Percentiles rank a stretch among this genome's conserved stretches.
Evolutionary conservation across 2,113 vertebrate species (phyloP).

Genomic region (Oreochromis spilurus): DNA sequence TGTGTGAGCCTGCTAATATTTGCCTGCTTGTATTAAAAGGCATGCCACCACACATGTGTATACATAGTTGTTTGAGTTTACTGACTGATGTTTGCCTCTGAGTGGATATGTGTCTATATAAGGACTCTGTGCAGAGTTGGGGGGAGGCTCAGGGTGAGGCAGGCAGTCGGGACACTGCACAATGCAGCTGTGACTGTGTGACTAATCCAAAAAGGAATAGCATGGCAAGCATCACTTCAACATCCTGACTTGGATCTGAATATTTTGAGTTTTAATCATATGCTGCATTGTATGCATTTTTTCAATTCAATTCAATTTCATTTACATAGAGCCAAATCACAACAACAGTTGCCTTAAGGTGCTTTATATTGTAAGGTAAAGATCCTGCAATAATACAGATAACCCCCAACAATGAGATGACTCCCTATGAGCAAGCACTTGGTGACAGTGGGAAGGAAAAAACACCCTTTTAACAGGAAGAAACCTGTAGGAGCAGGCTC

Average conservation of each 20-base stretch:
- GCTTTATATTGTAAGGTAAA: background rate
- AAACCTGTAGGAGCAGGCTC: background rate
- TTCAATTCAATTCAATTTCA: background rate
- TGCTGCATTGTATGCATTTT: background rate
- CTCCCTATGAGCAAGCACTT: background rate
- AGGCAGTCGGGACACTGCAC: background rate
- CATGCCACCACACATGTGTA: background rate
- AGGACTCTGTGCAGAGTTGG: background rate
- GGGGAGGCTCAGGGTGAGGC: background rate
- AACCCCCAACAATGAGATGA: background rate
- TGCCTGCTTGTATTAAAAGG: background rate
- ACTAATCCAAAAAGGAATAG: background rate
- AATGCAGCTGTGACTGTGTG: background rate
- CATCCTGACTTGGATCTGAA: background rate
- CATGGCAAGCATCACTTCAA: background rate
- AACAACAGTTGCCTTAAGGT: background rate
- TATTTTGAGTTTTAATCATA: background rate
- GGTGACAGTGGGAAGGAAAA: background rate
- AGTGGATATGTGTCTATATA: background rate
- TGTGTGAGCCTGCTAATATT: background rate
- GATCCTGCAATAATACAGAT: background rate
- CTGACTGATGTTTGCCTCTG: background rate
- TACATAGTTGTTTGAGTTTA: background rate
- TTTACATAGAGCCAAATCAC: background rate
- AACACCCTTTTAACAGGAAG: background rate